A percentile compares a stretch with the other conserved stretches of the same genome.
These are phyloP conservation scores for Ophiodon elongatus DNA, from an alignment of 2,113 vertebrate genomes.

Conservation along the genomic window DNA sequence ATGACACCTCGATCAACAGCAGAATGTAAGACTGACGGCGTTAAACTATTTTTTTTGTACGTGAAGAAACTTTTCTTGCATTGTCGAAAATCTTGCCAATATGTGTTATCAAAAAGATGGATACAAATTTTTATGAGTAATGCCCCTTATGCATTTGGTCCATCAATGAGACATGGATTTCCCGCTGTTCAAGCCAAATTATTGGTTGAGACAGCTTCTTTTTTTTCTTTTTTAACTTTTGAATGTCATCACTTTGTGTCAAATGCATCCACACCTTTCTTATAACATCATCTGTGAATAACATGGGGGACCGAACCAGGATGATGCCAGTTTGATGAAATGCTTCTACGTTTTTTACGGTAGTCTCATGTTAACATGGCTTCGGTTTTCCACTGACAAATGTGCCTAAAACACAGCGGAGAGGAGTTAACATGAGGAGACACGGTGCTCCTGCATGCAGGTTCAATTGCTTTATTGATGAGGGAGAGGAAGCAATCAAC, in stretches of 20 bases:
- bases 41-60: slow-evolving; percentile 8
- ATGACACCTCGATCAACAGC: slow-evolving; percentile 59
- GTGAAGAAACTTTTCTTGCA: slow-evolving; percentile 46
- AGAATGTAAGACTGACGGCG: slow-evolving; percentile 43
- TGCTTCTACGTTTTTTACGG: background rate
- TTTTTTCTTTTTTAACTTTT: no score
- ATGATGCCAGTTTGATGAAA: background rate
- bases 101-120: slow-evolving; percentile 10
- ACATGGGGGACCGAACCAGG: background rate
- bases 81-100: background rate
- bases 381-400: slow-evolving; percentile 21
- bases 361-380: slow-evolving; percentile 12
- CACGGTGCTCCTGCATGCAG: slow-evolving; percentile 26
- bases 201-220: background rate
- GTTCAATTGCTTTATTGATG: slow-evolving; percentile 63
- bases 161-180: slow-evolving; percentile 22
- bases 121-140: slow-evolving; percentile 12
- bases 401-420: slow-evolving; percentile 21
- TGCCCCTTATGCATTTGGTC: slow-evolving; percentile 19
- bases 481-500: slow-evolving; percentile 57
- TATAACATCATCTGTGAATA: background rate
- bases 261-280: background rate
- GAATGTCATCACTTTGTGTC: background rate
- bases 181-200: background rate
- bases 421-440: slow-evolving; percentile 44